Base-by-base conservation (phyloP, 2,888 invertebrate genomes). In the Limnephilus lunatus region DNA sequence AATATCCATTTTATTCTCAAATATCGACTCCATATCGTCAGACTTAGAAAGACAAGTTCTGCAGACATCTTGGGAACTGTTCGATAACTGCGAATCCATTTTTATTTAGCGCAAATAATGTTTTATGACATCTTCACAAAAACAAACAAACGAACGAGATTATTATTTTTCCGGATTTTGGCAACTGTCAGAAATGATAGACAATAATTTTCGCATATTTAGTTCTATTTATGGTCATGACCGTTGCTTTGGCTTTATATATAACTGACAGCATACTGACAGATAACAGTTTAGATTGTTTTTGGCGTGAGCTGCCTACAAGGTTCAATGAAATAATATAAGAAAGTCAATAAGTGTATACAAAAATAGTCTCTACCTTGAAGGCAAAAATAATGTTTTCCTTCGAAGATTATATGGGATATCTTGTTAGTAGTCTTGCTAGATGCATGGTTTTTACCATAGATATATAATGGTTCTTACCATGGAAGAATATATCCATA, bases 1-100 rank as follows among this genome's bases (percentile, higher is more conserved):
- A 83, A 83, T 83, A n/a, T 83, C 83, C 19, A 32, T 83, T 25
- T 83, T 32, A 35, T 35, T 83, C 35, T 32, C 83, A 35, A 83
- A 83, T 32, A 83, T 83, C 35, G 83, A 83, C 83, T 83, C 31
- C 83, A 35, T 83, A n/a, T 83, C 35, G 2, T 83, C 83, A 35
- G 35, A 35, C 15, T 39, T 83, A 2, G 32, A 83, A 1, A 83
- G 83, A 7, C 83, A 83, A n/a, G 83, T 83, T 19, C 83, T 12
- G 83, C 83, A 83, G 68, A 68, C 68, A n/a, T 68, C 68, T 1
- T n/a, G 68, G 9, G 68, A 68, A 68, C 5, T 68, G 25, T 1
- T 25, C 68, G 1, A 68, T 25, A 25, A 19, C 68, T 68, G 19
- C 68, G 25, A 68, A 68, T 68, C 68, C 68, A 68, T 68, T 68